Percentiles rank a stretch among this genome's conserved stretches.
These are phyloP conservation scores for Seriola rivoliana DNA, from an alignment of 2,113 vertebrate species.

Conservation along the genomic window DNA sequence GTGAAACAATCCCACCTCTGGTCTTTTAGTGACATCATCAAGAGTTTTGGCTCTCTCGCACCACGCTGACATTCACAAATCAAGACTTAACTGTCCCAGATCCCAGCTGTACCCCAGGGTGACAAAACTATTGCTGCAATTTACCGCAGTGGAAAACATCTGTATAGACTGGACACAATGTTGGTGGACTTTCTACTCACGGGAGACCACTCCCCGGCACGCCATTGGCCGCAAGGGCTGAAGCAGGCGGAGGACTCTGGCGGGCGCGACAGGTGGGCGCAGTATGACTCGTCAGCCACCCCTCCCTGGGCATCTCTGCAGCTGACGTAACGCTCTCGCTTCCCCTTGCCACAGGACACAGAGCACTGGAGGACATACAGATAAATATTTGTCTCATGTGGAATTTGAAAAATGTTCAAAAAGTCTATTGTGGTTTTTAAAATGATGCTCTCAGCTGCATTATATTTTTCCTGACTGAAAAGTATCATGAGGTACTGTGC, in stretches of 20 bases:
- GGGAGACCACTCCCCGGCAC: conserved; percentile 91
- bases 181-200: conserved; percentile 83
- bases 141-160: conserved; percentile 23
- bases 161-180: conserved; percentile 55
- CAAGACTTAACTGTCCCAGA: conserved; percentile 8
- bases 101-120: conserved; percentile 19
- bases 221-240: conserved; percentile 94
- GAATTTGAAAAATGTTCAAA: conserved; percentile 12
- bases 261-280: conserved; percentile 89
- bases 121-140: conserved; percentile 13
- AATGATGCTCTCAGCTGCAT: not conserved
- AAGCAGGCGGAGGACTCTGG: conserved; percentile 90
- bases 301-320: conserved; percentile 90
- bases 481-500: not conserved
- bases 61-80: conserved; percentile 18
- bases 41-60: not conserved
- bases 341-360: conserved; percentile 92
- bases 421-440: not conserved
- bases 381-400: conserved; percentile 3
- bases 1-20: not conserved
- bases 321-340: conserved; percentile 93
- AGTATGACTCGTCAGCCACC: conserved; percentile 90
- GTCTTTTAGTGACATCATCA: not conserved
- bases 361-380: conserved; percentile 88
- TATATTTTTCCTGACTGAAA: not conserved